A percentile compares a stretch with the other conserved stretches of the same genome.
These are phyloP conservation scores for Holacanthus passer DNA, from an alignment of 2,113 vertebrate genomes.

Conservation along the genomic window DNA sequence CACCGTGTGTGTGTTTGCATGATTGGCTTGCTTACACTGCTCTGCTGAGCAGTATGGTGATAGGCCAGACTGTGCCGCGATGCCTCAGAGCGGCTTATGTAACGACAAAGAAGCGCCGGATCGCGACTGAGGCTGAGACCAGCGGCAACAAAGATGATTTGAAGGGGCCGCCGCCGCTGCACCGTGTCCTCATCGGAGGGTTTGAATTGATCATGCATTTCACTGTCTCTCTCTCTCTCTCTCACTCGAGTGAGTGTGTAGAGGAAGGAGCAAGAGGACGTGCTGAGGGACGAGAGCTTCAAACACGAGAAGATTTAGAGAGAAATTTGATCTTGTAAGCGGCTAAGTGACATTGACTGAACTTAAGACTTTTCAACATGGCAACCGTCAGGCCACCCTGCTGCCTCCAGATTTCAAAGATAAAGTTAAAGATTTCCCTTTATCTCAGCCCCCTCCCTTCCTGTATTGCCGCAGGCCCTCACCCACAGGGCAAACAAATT, in stretches of 20 bases:
- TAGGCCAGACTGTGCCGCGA: slow-evolving; percentile 15
- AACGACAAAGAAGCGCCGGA: slow-evolving; percentile 50
- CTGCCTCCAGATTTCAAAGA: neutral
- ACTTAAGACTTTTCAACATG: neutral
- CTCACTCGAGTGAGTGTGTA: neutral
- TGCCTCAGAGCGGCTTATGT: slow-evolving; percentile 50
- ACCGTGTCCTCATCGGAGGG: neutral
- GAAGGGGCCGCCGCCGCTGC: slow-evolving; percentile 29
- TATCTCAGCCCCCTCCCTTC: neutral
- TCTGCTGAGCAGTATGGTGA: slow-evolving; percentile 22
- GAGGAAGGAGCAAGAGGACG: neutral
- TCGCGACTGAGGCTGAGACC: slow-evolving; percentile 46
- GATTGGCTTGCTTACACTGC: slow-evolving; percentile 7
- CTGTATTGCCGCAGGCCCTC: neutral
- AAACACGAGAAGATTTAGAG: neutral
- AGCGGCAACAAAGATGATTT: slow-evolving; percentile 34
- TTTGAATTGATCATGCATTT: slow-evolving; percentile 39
- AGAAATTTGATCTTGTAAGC: neutral
- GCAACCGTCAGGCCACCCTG: neutral
- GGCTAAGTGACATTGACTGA: neutral
- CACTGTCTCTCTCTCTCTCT: neutral
- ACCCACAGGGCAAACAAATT: neutral
- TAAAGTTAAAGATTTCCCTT: neutral
- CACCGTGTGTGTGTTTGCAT: slow-evolving; percentile 19
- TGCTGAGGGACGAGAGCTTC: neutral